Evolutionary conservation across 2,888 invertebrate species (phyloP).

Genomic region (Bimastos eiseni): DNA sequence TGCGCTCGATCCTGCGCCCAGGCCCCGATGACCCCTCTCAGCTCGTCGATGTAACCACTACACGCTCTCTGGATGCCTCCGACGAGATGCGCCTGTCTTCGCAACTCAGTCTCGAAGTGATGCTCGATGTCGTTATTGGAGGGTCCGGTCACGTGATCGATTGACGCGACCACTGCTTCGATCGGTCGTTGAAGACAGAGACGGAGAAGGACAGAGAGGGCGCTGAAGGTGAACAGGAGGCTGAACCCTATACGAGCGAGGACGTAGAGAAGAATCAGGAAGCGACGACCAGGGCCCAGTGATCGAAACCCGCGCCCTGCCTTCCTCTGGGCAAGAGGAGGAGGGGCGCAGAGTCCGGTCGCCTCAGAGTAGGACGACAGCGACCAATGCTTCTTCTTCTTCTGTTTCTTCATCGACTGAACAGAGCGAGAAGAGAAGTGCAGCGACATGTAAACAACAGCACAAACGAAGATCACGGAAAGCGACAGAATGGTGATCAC

Average conservation of each 20-base stretch:
- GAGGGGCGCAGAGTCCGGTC: not conserved
- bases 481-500: not conserved
- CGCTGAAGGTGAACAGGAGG: constrained; percentile 34
- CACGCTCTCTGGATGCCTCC: constrained; percentile 41
- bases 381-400: not conserved
- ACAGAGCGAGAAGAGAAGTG: not conserved
- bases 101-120: constrained; percentile 33
- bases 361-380: not conserved
- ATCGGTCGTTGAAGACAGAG: constrained; percentile 30
- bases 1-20: not conserved
- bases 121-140: constrained; percentile 17
- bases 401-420: not conserved
- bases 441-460: not conserved
- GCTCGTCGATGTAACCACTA: constrained; percentile 40
- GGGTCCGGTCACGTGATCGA: not conserved
- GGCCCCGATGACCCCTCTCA: not conserved
- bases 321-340: not conserved
- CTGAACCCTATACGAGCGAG: constrained; percentile 26
- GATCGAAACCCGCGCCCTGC: not conserved
- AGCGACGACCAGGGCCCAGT: not conserved
- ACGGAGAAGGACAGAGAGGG: constrained; percentile 46
- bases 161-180: not conserved
- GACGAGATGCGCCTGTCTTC: constrained; percentile 37
- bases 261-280: constrained; percentile 27
- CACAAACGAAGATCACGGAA: not conserved